Conservation (phyloP, 1,140 invertebrate genomes). For the Octopus bimaculoides region DNA sequence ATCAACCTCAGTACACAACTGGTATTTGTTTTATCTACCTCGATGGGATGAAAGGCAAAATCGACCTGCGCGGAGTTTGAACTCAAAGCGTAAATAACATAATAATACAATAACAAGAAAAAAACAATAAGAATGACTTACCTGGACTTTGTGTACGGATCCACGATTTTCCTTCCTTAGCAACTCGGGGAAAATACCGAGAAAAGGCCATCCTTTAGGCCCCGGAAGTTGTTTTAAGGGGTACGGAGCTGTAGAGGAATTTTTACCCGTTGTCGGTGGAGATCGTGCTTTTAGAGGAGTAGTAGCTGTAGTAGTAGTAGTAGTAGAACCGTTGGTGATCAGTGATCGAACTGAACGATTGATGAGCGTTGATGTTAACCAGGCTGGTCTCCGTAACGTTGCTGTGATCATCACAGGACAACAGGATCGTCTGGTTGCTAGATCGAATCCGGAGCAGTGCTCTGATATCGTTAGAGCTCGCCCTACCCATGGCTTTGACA, state of each 20-base stretch:
- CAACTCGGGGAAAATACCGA: slow-evolving; percentile 37
- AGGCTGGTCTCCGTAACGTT: neutral
- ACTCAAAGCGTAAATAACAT: no score
- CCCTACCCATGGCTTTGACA: neutral
- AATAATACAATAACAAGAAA: no score
- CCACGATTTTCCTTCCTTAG: slow-evolving; percentile 38
- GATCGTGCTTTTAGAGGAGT: neutral
- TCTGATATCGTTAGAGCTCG: neutral
- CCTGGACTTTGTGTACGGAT: slow-evolving; percentile 42
- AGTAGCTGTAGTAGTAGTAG: neutral
- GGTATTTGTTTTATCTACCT: no score
- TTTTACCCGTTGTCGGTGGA: neutral
- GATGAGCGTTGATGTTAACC: neutral
- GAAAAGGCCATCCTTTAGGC: slow-evolving; percentile 34
- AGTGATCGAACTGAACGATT: neutral
- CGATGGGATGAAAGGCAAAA: no score
- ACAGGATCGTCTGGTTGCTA: neutral
- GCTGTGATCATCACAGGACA: neutral
- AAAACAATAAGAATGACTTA: slow-evolving; percentile 56
- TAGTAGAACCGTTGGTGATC: neutral
- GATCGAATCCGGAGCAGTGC: neutral
- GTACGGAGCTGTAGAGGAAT: neutral
- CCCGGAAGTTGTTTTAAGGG: slow-evolving; percentile 30
- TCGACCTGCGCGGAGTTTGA: no score
- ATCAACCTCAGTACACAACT: no score